Evolutionary conservation across 23 tunicate genomes (phyloP), one percentile per base, ranked within the genome.

Genomic region (Diplosoma virens): DNA sequence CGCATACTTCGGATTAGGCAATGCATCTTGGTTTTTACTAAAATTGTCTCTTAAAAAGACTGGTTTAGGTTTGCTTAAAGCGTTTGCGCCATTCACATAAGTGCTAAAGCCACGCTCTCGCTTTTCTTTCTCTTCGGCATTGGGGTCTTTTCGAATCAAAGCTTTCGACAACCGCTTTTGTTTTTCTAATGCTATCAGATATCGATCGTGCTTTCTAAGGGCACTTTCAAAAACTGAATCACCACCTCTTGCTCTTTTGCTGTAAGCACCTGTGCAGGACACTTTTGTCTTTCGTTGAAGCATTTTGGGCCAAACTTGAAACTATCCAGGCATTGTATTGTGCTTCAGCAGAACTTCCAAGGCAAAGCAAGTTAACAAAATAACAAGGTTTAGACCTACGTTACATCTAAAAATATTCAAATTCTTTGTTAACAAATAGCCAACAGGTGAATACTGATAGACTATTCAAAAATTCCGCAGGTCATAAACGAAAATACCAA

Each of bases 1-100:
- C 1, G 31, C 35, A 3, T 26, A 64, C 46, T 41, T 45, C 18
- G 73, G 63, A 7, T 25, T 36, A 5, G 81, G 64, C 22, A 27
- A 25, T 3, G n/a, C 59, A 1, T 33, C 1, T 28, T 54, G 16
- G 18, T 21, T 54, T 32, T 68, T 32, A 30, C 26, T 32, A 25
- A n/a, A 2, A 70, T 32, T 31, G 25, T 32, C 37, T 26, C 0
- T 64, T 17, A 34, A 47, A 24, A 2, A 17, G 3, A 4, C 25
- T 25, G 34, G 41, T 25, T 27, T 23, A 7, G 60, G 60, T 2
- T 48, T 73, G 0, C 26, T 45, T 7, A 30, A 48, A 46, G 86
- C 89, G 75, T 93, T 93, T 0, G 99, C 99, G 5, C 99, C 99
- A 75, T 94, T 94, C 20, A 94, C 99, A 72, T 94, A 94, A 22